Conservation (phyloP, 2,888 invertebrate genomes). For the Drosophila peninsularis region DNA sequence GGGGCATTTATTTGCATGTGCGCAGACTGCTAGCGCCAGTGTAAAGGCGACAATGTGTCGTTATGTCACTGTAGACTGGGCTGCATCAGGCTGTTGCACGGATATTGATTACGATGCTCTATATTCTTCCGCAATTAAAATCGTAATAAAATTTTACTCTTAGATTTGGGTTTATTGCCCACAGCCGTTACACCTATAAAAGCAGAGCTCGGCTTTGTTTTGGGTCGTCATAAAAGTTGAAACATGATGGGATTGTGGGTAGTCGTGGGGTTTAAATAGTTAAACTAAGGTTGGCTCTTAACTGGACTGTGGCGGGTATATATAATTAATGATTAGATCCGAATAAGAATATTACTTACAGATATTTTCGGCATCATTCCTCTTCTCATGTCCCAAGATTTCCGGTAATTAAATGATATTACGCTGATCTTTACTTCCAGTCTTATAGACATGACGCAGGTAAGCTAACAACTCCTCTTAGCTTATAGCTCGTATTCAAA, state of each 20-base stretch:
- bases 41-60: conserved; percentile 32
- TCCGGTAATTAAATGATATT: too few species aligned
- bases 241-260: background rate
- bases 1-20: background rate
- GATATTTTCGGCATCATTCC: too few species aligned
- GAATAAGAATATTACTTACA: too few species aligned
- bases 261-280: background rate
- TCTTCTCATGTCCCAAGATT: too few species aligned
- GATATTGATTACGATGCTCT: conserved; percentile 1
- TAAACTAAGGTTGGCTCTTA: background rate
- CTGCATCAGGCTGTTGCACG: conserved; percentile 22
- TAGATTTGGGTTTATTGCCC: background rate
- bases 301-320: background rate
- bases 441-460: too few species aligned
- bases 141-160: conserved; percentile 3
- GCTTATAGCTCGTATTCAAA: background rate
- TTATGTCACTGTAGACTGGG: conserved; percentile 12
- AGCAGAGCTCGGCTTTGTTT: background rate
- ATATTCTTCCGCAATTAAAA: conserved; percentile 10
- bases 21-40: conserved; percentile 4
- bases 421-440: too few species aligned
- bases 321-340: too few species aligned
- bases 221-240: background rate
- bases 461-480: too few species aligned
- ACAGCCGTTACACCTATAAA: conserved; percentile 2